These are phyloP conservation scores for Potamarius usumacintae DNA, from an alignment of 2,113 vertebrate genomes.

Conservation along the genomic window DNA sequence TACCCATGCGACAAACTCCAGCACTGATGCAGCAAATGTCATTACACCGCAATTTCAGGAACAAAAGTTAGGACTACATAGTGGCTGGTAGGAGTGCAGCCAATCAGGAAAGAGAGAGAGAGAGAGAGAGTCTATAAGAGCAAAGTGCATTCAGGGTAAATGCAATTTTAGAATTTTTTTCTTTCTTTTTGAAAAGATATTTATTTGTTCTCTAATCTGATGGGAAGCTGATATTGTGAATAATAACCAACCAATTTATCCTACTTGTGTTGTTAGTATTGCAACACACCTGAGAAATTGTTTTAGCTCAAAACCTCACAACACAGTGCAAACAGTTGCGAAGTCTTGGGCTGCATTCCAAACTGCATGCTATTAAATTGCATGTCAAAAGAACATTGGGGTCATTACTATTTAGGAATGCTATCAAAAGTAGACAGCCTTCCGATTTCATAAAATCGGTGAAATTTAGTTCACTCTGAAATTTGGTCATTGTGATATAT, in stretches of 20 bases:
- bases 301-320: not conserved
- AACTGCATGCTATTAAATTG: not conserved
- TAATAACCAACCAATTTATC: not conserved
- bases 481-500: too few species aligned
- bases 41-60: not conserved
- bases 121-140: not conserved
- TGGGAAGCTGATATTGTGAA: not conserved
- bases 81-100: not conserved
- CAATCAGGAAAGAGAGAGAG: not conserved
- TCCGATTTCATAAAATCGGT: too few species aligned
- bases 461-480: too few species aligned
- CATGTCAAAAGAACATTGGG: not conserved
- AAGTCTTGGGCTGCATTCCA: not conserved
- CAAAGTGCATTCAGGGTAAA: not conserved
- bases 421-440: too few species aligned
- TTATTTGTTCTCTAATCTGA: not conserved
- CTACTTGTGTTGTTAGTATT: not conserved
- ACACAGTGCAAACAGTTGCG: not conserved
- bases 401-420: not conserved
- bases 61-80: not conserved
- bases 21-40: not conserved
- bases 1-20: not conserved
- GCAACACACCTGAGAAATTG: not conserved
- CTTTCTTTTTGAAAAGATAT: not conserved
- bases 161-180: not conserved